Percentiles rank a stretch among this genome's conserved stretches.
Evolutionary conservation across 2,113 vertebrate species (phyloP).

Genomic region (Reinhardtius hippoglossoides): DNA sequence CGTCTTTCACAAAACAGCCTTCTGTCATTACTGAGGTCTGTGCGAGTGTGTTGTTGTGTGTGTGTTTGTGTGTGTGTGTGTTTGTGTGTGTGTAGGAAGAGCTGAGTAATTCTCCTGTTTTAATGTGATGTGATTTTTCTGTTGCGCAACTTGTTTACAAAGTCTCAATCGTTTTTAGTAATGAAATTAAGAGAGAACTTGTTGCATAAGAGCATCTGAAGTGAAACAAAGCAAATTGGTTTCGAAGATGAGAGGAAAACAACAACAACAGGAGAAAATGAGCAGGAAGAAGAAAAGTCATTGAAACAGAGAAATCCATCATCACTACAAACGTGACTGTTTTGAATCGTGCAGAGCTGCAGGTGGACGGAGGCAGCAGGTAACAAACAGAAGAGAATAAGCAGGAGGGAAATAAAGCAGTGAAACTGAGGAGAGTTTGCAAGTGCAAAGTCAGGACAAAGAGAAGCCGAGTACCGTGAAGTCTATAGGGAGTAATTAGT

Average conservation of each 20-base stretch:
- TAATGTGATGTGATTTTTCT: slow-evolving; percentile 5
- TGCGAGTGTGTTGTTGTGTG: neutral
- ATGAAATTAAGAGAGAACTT: neutral
- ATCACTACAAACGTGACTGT: neutral
- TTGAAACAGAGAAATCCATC: neutral
- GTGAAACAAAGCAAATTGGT: neutral
- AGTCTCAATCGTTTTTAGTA: neutral
- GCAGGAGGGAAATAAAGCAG: neutral
- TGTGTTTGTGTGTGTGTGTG: neutral
- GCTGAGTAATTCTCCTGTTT: neutral
- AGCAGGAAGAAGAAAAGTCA: slow-evolving; percentile 9
- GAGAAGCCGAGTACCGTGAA: slow-evolving; percentile 27
- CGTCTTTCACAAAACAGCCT: slow-evolving; percentile 21
- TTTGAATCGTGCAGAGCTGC: too few species aligned
- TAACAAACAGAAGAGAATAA: slow-evolving; percentile 10
- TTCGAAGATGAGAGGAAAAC: neutral
- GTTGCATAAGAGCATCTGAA: neutral
- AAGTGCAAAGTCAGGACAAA: slow-evolving; percentile 17
- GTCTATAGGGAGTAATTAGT: slow-evolving; percentile 69
- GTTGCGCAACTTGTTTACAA: neutral
- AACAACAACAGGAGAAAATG: neutral
- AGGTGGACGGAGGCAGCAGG: slow-evolving; percentile 14
- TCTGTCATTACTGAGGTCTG: slow-evolving; percentile 28
- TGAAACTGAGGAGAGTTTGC: slow-evolving; percentile 15
- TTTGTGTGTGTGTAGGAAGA: neutral